Evolutionary conservation across 2,113 vertebrate species (phyloP).

Genomic region (Ardeotis arabs): DNA sequence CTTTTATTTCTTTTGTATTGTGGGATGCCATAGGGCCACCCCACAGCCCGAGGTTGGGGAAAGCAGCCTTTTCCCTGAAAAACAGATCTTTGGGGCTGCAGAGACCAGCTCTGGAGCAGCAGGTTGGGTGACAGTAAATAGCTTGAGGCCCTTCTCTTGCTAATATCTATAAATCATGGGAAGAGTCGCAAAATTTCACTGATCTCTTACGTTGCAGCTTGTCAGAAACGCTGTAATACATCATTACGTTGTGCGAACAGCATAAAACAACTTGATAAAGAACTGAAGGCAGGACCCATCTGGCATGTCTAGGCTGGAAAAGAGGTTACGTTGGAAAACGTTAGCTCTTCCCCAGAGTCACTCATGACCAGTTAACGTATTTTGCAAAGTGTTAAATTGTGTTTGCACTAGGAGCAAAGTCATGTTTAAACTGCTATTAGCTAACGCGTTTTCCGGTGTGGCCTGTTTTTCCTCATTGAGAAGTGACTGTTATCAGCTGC

Average conservation of each 20-base stretch:
- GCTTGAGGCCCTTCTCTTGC: background rate
- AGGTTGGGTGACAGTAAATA: background rate
- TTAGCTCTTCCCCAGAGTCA: slow-evolving; percentile 10
- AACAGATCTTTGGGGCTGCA: background rate
- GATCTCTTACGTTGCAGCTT: background rate
- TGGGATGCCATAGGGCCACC: background rate
- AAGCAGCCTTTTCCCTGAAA: background rate
- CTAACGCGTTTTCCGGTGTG: background rate
- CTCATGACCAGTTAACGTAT: background rate
- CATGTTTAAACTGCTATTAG: slow-evolving; percentile 1
- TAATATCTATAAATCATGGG: slow-evolving; percentile 1
- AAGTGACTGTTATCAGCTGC: background rate
- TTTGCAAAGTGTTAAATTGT: background rate
- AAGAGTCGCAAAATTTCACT: background rate
- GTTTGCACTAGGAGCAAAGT: background rate
- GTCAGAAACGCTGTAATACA: background rate
- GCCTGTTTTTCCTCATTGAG: background rate
- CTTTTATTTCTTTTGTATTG: background rate
- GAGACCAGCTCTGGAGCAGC: background rate
- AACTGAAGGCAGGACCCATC: slow-evolving; percentile 20
- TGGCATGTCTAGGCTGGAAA: slow-evolving; percentile 27
- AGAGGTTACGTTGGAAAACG: background rate
- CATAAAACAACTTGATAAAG: background rate
- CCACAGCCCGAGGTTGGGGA: background rate
- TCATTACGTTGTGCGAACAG: background rate